Base-by-base conservation (phyloP, 2,113 vertebrate species). In the Labeo rohita region DNA sequence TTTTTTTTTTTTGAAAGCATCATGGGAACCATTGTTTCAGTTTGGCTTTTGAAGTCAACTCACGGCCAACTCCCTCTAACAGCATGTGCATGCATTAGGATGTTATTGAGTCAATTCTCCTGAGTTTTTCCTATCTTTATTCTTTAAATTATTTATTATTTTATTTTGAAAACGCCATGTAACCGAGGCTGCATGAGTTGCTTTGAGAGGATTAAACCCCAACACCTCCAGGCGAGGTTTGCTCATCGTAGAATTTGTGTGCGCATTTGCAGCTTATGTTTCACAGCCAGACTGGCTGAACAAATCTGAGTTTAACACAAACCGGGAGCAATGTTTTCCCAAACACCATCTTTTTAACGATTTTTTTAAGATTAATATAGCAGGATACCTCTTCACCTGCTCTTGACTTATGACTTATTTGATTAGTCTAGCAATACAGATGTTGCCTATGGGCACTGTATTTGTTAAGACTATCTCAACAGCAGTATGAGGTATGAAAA, bases 121-220 rank as follows among this genome's bases (percentile, higher is more conserved):
- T n/a, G n/a, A 36, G 75, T 36, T 79, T 39, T 63, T 80, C 45
- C 39, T 47, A 7, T 63, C 39, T 47, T 45, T 74, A 49, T 74
- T 49, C 39, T 13, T 23, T 75, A 23, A 45, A 49, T 28, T 23
- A 39, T 43, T 61, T 63, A 23, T 47, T 47, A 49, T 45, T 80
- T 80, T 63, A 23, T 80, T 78, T 59, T 65, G 15, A 43, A 49
- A 15, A 59, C 13, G 23, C 45, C 16, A 21, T 49, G 83, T 76
- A 63, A 84, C 21, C 21, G 4, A 74, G 34, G 43, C 15, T 18
- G 70, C 70, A 12, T 21, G 23, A 8, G 36, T 34, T 45, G 39
- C 43, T 84, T 59, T 84, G 72, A 84, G 15, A 76, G 54, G 83
- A 84, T 76, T 84, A 76, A 63, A 63, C 39, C 39, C n/a, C 15